Conservation (phyloP, 2,888 invertebrate species). For the Caenorhabditis becei region DNA sequence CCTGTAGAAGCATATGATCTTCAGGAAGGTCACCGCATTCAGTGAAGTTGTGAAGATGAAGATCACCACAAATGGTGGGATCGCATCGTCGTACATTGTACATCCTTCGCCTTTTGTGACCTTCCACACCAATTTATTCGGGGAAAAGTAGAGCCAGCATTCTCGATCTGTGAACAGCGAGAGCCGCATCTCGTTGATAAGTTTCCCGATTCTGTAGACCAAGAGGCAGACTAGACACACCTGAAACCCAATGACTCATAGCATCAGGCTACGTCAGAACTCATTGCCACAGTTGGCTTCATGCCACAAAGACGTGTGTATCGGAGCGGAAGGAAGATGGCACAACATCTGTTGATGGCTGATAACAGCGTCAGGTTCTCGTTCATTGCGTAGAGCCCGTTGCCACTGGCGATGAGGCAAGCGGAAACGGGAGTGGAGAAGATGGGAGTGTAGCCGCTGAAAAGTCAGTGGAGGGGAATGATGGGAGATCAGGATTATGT, state of each 20-base stretch:
- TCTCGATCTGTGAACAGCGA: neutral
- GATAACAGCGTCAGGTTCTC: conserved; percentile 24
- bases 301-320: conserved; percentile 25
- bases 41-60: conserved; percentile 12
- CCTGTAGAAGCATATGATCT: conserved; percentile 27
- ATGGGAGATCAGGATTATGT: too few species aligned
- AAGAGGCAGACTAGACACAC: neutral
- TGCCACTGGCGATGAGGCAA: neutral
- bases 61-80: neutral
- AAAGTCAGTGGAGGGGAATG: neutral
- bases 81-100: neutral
- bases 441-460: conserved; percentile 23
- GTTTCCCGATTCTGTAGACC: neutral
- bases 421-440: neutral
- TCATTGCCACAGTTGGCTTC: conserved; percentile 20
- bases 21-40: conserved; percentile 31
- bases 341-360: conserved; percentile 38
- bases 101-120: neutral
- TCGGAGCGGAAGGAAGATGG: conserved; percentile 26
- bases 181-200: neutral
- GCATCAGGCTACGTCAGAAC: neutral
- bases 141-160: conserved; percentile 27
- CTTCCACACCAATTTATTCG: neutral
- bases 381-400: conserved; percentile 26
- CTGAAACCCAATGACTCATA: neutral